Evolutionary conservation across 1,140 invertebrate species (phyloP).

Genomic region (Eumeta japonica): DNA sequence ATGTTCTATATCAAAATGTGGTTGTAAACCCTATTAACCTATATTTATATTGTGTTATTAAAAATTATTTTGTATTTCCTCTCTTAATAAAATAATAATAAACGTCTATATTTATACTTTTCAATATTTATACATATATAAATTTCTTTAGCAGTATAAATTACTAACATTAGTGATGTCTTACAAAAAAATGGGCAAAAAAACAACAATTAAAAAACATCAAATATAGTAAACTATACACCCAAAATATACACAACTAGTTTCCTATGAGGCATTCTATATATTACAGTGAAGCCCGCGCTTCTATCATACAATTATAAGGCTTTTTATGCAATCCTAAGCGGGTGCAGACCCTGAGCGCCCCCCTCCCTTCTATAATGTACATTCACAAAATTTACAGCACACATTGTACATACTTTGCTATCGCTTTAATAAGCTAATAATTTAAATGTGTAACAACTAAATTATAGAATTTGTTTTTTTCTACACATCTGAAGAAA

Average conservation of each 20-base stretch:
- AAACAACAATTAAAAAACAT: slow-evolving; percentile 35
- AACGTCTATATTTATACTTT: too few species aligned
- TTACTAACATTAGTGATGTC: slow-evolving; percentile 55
- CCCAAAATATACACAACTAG: slow-evolving; percentile 54
- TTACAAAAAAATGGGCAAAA: slow-evolving; percentile 42
- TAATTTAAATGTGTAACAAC: slow-evolving; percentile 34
- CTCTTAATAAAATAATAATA: slow-evolving; percentile 35
- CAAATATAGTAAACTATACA: too few species aligned
- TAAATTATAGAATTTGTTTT: too few species aligned
- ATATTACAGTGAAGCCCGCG: slow-evolving; percentile 45
- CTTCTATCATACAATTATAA: slow-evolving; percentile 46
- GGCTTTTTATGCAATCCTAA: slow-evolving; percentile 34
- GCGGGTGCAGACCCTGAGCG: slow-evolving; percentile 8
- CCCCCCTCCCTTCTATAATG: slow-evolving; percentile 6
- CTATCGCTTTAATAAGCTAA: slow-evolving; percentile 20
- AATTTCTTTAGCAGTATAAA: slow-evolving; percentile 52
- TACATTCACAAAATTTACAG: slow-evolving; percentile 24
- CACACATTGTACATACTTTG: slow-evolving; percentile 44
- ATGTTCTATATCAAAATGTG: slow-evolving; percentile 44
- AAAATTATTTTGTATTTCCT: slow-evolving; percentile 52
- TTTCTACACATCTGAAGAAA: too few species aligned
- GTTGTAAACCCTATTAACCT: slow-evolving; percentile 49
- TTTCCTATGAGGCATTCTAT: slow-evolving; percentile 40
- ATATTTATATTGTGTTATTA: slow-evolving; percentile 54
- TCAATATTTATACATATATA: too few species aligned